Evolutionary conservation across 2,113 vertebrate genomes (phyloP).

Genomic region (Sapayoa aenigma): DNA sequence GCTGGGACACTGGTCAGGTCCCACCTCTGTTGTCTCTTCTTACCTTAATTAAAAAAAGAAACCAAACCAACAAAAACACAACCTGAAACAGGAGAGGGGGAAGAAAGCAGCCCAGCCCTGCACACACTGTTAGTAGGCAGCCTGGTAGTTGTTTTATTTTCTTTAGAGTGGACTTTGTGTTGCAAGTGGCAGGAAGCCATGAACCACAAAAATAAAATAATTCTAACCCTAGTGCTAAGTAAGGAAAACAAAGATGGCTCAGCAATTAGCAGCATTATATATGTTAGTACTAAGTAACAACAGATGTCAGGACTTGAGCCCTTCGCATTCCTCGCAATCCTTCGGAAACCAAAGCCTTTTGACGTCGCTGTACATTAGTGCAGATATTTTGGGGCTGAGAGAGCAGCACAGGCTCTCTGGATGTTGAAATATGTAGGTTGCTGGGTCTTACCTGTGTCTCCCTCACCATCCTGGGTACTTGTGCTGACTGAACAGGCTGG

Average conservation of each 20-base stretch:
- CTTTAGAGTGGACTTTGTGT: conserved; percentile 78
- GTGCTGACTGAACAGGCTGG: conserved; percentile 70
- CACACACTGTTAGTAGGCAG: conserved; percentile 59
- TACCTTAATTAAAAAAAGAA: conserved; percentile 18
- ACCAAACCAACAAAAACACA: background rate
- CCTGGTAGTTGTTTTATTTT: conserved; percentile 75
- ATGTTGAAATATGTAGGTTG: background rate
- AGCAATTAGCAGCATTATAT: conserved; percentile 84
- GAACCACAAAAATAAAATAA: conserved; percentile 84
- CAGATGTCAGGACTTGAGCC: conserved; percentile 77
- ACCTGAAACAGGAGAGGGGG: background rate
- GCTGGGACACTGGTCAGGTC: background rate
- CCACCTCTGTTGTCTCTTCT: background rate
- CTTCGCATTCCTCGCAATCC: conserved; percentile 74
- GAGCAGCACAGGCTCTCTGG: conserved; percentile 22
- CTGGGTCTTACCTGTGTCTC: conserved; percentile 62
- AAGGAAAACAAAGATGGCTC: conserved; percentile 85
- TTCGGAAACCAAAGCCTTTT: conserved; percentile 70
- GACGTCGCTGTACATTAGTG: conserved; percentile 67
- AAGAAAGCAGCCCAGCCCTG: conserved; percentile 7
- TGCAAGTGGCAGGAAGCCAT: conserved; percentile 80
- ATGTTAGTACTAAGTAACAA: conserved; percentile 82
- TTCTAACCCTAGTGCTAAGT: conserved; percentile 81
- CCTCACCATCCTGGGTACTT: conserved; percentile 39
- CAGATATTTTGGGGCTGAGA: conserved; percentile 55